Evolutionary conservation across 2,888 invertebrate species (phyloP), one percentile per base, ranked within the genome.

Genomic region (Acrocyrtus sp.): DNA sequence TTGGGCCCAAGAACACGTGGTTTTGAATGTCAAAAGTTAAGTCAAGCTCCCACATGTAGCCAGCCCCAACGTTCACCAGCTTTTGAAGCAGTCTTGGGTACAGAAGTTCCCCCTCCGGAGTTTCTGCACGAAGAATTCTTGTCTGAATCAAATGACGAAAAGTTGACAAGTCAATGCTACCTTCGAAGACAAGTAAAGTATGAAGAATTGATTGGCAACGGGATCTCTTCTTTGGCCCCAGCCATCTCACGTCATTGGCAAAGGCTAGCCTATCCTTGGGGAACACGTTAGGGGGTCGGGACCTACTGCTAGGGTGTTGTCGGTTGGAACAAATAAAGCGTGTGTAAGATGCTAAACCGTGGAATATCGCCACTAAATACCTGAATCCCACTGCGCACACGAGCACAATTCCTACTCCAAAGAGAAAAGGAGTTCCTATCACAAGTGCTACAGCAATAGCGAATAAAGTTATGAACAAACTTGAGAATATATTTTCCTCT

Each of bases 11-110:
- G 67, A 84, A 84, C 17, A 88, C 84, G 79, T 88, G 88, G 69
- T 86, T 85, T 73, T 85, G 85, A 65, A 88, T 85, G 74, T 84
- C 82, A 81, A 87, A 87, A 61, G 83, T 81, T 1, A 82, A 78
- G 79, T 87, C 87, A 2, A 84, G 83, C 60, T 84, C 83, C 88
- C 88, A 88, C 53, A 85, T 84, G 74, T 85, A 85, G 19, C 87
- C 87, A 21, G 84, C 82, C 34, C 83, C 82, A 56, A 84, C 81
- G 27, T 82, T 81, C 8, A 84, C 82, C 17, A 87, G 82, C 75
- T 84, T 84, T 76, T 86, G 85, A 12, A 84, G 83, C 72, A 88
- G 85, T 15, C 87, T 82, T 1, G 86, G 86, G 78, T 86, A 87
- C 39, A 86, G 80, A 27, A 83, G 80, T 8, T 80, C 78, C 0